phyloP scores from a whole-genome alignment of 2,888 invertebrate genomes.

The Strigamia maritima region DNA sequence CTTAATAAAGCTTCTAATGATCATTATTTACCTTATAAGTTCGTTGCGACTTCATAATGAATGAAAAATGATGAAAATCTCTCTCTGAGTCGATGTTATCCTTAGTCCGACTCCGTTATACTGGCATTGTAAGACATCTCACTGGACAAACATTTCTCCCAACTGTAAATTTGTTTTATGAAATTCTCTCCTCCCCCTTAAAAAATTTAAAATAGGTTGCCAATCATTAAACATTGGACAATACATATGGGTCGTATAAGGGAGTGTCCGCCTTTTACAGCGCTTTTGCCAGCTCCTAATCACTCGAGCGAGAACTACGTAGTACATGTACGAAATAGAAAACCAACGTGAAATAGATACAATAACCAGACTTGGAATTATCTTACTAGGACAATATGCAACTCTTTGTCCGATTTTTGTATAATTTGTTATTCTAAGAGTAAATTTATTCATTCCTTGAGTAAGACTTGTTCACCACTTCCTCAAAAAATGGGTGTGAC shows the following conservation, averaged over 20 bases:
- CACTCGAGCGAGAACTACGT: not conserved
- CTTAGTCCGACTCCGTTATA: too few species aligned
- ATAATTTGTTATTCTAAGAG: not conserved
- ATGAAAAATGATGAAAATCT: too few species aligned
- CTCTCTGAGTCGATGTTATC: too few species aligned
- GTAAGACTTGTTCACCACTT: not conserved
- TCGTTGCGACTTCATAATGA: too few species aligned
- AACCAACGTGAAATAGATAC: not conserved
- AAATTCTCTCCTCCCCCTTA: not conserved
- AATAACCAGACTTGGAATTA: not conserved
- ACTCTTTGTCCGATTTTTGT: not conserved
- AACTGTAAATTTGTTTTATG: not conserved
- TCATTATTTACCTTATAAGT: too few species aligned
- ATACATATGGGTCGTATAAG: not conserved
- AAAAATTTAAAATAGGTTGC: not conserved
- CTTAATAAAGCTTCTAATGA: too few species aligned
- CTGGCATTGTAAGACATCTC: not conserved
- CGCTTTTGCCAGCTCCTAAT: not conserved
- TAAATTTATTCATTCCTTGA: not conserved
- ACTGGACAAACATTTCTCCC: not conserved
- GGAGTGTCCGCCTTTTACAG: not conserved
- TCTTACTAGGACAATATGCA: not conserved
- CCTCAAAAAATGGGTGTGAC: not conserved
- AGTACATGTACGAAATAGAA: not conserved
- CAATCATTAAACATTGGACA: not conserved